Conservation (phyloP, 92 coral and sea anemone genomes). For the Anthopleura xanthogrammica region DNA sequence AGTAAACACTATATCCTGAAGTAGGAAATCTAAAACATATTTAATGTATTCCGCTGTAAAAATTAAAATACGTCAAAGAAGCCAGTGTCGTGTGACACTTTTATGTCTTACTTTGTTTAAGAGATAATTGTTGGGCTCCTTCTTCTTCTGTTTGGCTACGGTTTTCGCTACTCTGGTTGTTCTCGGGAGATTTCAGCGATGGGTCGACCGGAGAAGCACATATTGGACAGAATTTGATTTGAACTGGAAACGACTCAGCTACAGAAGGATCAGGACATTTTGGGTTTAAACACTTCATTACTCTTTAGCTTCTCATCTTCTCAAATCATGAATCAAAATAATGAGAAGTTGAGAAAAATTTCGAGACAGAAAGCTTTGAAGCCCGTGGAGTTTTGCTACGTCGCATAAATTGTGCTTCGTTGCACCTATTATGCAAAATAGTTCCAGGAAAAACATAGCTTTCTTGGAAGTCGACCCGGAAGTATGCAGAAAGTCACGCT, state of each 20-base stretch:
- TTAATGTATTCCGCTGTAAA: no score
- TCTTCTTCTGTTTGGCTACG: not conserved
- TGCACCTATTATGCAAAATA: not conserved
- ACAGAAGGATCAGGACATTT: conserved; percentile 2
- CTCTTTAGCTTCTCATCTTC: not conserved
- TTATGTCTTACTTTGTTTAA: conserved; percentile 2
- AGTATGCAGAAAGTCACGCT: conserved; percentile 21
- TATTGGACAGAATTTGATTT: not conserved
- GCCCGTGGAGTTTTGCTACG: not conserved
- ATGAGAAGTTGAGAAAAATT: not conserved
- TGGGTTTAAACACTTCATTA: conserved; percentile 30
- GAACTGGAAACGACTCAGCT: not conserved
- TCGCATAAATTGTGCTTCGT: not conserved
- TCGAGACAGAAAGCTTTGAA: not conserved
- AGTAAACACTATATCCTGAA: not conserved
- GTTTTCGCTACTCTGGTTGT: not conserved
- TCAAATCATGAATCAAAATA: not conserved
- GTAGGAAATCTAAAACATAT: not conserved
- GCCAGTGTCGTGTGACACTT: no score
- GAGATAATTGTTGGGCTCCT: not conserved
- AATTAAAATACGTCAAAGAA: not conserved
- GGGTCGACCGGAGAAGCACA: conserved; percentile 6
- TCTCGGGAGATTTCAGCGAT: conserved; percentile 8
- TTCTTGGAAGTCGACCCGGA: conserved; percentile 17
- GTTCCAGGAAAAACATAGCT: not conserved